phyloP scores from a whole-genome alignment of 2,888 invertebrate genomes.

The Rhagophthalmus giganteus region DNA sequence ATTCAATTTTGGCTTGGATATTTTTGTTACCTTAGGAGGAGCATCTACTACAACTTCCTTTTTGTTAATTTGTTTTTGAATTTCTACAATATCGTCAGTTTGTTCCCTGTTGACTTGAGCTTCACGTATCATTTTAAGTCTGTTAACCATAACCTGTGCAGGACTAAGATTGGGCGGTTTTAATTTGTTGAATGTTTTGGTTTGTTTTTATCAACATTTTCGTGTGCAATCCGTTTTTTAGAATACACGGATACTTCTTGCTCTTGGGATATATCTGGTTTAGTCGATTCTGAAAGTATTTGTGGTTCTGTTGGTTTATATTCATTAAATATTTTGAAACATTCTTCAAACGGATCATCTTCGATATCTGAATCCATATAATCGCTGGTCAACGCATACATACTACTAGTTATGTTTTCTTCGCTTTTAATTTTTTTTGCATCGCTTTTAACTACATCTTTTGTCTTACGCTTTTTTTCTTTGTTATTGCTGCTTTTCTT shows the following conservation, averaged over 20 bases:
- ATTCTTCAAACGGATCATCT: slow-evolving; percentile 73
- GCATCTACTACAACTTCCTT: slow-evolving; percentile 1
- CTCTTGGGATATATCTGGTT: slow-evolving; percentile 9
- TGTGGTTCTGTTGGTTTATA: slow-evolving; percentile 58
- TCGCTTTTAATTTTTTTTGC: slow-evolving; percentile 7
- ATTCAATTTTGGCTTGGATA: too few species aligned
- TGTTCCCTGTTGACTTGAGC: slow-evolving; percentile 50
- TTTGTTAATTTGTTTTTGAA: slow-evolving; percentile 40
- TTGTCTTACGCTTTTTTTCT: slow-evolving; percentile 40
- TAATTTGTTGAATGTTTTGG: slow-evolving; percentile 54
- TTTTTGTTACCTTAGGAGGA: slow-evolving; percentile 5
- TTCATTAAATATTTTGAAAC: slow-evolving; percentile 85
- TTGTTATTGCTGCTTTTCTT: slow-evolving; percentile 36
- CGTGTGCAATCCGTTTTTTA: slow-evolving; percentile 76
- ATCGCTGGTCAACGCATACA: neutral
- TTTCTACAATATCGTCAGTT: slow-evolving; percentile 50
- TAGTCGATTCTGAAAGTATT: slow-evolving; percentile 6
- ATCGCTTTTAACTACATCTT: slow-evolving; percentile 36
- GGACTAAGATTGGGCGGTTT: slow-evolving; percentile 60
- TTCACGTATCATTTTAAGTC: slow-evolving; percentile 53
- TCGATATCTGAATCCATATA: slow-evolving; percentile 13
- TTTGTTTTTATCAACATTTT: slow-evolving; percentile 58
- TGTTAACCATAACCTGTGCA: slow-evolving; percentile 59
- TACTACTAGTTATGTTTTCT: slow-evolving; percentile 6
- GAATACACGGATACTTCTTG: slow-evolving; percentile 38